Conservation (phyloP, 2,797 vertebrate genomes). For the Masticophis lateralis region DNA sequence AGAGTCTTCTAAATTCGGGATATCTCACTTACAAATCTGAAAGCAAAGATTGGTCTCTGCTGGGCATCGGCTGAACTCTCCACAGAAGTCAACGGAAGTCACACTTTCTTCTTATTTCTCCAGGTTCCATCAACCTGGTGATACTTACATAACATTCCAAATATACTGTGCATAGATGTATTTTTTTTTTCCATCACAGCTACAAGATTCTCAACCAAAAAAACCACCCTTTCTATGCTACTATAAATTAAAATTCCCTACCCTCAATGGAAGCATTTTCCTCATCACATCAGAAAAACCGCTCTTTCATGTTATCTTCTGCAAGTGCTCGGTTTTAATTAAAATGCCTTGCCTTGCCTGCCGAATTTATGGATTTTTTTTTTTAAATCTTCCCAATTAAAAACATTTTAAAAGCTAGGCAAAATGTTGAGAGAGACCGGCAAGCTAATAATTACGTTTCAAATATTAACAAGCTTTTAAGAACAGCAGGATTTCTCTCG, state of each 20-base stretch:
- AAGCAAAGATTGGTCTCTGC: neutral
- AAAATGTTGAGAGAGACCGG: neutral
- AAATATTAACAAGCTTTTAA: neutral
- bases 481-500: neutral
- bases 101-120: neutral
- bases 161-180: neutral
- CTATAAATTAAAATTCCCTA: neutral
- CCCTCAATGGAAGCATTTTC: neutral
- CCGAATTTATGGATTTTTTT: neutral
- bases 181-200: neutral
- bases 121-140: neutral
- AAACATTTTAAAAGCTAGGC: neutral
- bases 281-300: neutral
- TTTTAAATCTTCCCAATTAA: neutral
- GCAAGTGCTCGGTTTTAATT: neutral
- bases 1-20: neutral
- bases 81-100: neutral
- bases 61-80: neutral
- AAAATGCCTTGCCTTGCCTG: neutral
- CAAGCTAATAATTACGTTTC: neutral
- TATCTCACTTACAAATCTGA: neutral
- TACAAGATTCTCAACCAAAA: neutral
- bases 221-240: neutral
- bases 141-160: neutral
- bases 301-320: neutral